Conservation (phyloP, 2,797 vertebrate species). For the Myripristis jacobus region DNA sequence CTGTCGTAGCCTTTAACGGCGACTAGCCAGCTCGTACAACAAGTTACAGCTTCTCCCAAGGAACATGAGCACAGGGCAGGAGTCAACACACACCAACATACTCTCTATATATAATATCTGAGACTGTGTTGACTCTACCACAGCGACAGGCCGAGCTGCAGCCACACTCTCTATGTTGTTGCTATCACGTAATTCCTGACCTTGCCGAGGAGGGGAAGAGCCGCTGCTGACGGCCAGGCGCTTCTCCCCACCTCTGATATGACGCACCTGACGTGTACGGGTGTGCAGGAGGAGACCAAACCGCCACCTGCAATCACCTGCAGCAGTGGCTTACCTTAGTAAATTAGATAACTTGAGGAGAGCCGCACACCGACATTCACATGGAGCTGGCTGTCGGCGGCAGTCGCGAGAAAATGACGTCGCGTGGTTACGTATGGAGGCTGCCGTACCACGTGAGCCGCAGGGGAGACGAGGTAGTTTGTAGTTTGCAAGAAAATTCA, state of each 20-base stretch:
- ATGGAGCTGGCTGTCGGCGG: slow-evolving; percentile 43
- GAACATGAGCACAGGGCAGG: too few species aligned
- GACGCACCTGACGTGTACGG: fast-evolving
- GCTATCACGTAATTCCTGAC: slow-evolving; percentile 75
- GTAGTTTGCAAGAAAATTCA: slow-evolving; percentile 33
- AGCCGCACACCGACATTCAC: slow-evolving; percentile 63
- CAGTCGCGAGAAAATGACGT: slow-evolving; percentile 76
- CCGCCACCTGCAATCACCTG: fast-evolving
- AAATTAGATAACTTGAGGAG: neutral
- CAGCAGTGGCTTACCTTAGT: slow-evolving; percentile 56
- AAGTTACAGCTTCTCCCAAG: too few species aligned
- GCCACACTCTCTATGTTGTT: neutral
- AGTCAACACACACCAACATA: too few species aligned
- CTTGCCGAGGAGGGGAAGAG: slow-evolving; percentile 68
- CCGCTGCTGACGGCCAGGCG: too few species aligned
- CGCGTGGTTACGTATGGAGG: too few species aligned
- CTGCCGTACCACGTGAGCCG: slow-evolving; percentile 45
- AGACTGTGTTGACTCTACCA: too few species aligned
- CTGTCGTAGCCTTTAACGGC: too few species aligned
- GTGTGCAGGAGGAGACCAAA: fast-evolving
- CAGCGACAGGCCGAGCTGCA: too few species aligned
- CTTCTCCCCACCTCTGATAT: neutral
- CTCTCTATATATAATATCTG: too few species aligned
- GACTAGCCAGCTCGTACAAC: too few species aligned
- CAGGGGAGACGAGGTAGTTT: neutral